Evolutionary conservation across 2,888 invertebrate species (phyloP).

Genomic region (Fissipunctia ypsillon): DNA sequence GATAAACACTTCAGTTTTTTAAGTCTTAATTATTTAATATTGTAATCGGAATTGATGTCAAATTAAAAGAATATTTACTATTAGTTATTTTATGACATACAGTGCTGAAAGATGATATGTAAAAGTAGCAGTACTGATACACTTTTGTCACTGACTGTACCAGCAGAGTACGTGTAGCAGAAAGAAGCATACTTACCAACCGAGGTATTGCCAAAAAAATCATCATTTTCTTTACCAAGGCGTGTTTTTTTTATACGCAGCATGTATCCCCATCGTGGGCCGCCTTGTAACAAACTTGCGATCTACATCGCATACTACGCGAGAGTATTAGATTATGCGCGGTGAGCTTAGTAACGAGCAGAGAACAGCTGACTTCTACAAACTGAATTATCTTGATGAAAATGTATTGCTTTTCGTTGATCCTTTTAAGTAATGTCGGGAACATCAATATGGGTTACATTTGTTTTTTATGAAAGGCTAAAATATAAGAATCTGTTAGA

Average conservation of each 20-base stretch:
- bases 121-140: not conserved
- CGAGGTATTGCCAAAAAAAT: conserved; percentile 10
- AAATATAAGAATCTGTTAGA: conserved; percentile 4
- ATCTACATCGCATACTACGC: conserved; percentile 68
- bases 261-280: conserved; percentile 25
- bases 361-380: conserved; percentile 69
- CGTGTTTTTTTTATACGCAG: conserved; percentile 38
- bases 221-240: not conserved
- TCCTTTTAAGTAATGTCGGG: conserved; percentile 63
- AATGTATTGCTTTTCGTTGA: conserved; percentile 72
- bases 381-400: conserved; percentile 75
- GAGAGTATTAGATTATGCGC: conserved; percentile 72
- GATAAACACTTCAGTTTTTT: not conserved
- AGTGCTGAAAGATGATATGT: not conserved
- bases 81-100: not conserved
- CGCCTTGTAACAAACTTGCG: conserved; percentile 67
- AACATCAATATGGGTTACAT: conserved; percentile 41
- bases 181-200: not conserved
- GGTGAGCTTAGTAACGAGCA: conserved; percentile 71
- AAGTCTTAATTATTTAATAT: not conserved
- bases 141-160: not conserved
- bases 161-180: not conserved
- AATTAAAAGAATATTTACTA: not conserved
- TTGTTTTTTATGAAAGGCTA: conserved; percentile 26
- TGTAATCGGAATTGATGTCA: not conserved